These are phyloP conservation scores for Oscheius sp. DNA, from an alignment of 2,888 invertebrate genomes.

Conservation along the genomic window DNA sequence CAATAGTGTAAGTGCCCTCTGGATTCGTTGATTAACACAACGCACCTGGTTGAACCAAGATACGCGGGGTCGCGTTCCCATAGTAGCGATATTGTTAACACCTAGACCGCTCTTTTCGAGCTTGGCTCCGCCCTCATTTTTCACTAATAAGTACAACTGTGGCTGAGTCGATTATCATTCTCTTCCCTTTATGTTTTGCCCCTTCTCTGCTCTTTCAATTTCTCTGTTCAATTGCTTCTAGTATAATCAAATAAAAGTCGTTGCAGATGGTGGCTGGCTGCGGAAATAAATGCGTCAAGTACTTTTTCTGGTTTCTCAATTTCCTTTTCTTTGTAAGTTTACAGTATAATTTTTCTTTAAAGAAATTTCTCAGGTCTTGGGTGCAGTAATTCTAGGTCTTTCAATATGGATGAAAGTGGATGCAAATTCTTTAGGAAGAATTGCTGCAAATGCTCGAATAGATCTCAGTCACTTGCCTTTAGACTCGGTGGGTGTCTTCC, in stretches of 20 bases:
- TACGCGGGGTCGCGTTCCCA: slow-evolving; percentile 35
- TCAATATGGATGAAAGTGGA: slow-evolving; percentile 61
- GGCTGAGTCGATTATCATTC: background rate
- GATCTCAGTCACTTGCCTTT: slow-evolving; percentile 3
- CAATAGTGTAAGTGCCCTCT: too few species aligned
- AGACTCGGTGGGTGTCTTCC: slow-evolving; percentile 9
- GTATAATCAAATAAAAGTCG: background rate
- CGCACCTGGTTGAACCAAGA: slow-evolving; percentile 28
- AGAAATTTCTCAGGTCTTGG: slow-evolving; percentile 46
- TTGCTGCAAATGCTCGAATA: slow-evolving; percentile 40
- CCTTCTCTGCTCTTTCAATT: too few species aligned
- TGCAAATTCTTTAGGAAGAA: slow-evolving; percentile 37
- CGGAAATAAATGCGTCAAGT: slow-evolving; percentile 64
- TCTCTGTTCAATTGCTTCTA: too few species aligned
- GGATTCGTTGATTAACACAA: slow-evolving; percentile 13
- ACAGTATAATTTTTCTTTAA: background rate
- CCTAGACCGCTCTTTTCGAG: slow-evolving; percentile 1
- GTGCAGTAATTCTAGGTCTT: slow-evolving; percentile 53
- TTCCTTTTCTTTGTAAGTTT: slow-evolving; percentile 57
- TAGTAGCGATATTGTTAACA: slow-evolving; percentile 38
- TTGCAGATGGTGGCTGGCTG: slow-evolving; percentile 62
- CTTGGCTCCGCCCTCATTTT: slow-evolving; percentile 31
- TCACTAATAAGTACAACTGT: slow-evolving; percentile 10
- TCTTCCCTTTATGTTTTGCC: background rate
- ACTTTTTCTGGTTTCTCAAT: slow-evolving; percentile 58